A percentile compares a stretch with the other conserved stretches of the same genome.
Evolutionary conservation across 2,113 vertebrate species (phyloP).

Genomic region (Mus musculus): DNA sequence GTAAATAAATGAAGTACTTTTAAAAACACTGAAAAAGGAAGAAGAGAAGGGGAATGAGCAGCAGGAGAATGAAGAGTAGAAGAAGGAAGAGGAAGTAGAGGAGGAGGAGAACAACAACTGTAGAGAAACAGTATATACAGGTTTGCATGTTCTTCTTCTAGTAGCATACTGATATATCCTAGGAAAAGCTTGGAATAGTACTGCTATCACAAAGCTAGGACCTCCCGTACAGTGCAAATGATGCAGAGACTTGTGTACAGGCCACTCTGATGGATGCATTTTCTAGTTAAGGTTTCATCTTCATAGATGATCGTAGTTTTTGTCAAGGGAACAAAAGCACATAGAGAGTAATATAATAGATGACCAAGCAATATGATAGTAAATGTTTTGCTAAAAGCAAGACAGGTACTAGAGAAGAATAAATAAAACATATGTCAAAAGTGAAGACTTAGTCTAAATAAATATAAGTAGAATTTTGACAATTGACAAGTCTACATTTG

Average conservation of each 20-base stretch:
- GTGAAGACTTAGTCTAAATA: not conserved
- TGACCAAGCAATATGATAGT: not conserved
- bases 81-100: too few relatives aligned
- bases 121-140: not conserved
- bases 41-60: too few relatives aligned
- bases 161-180: not conserved
- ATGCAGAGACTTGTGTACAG: not conserved
- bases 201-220: not conserved
- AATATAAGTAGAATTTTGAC: not conserved
- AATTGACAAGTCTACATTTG: not conserved
- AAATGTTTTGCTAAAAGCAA: not conserved
- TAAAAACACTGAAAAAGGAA: too few relatives aligned
- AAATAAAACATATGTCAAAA: not conserved
- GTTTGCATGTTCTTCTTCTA: not conserved
- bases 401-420: not conserved
- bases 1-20: too few relatives aligned
- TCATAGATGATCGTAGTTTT: not conserved
- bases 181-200: fast-evolving
- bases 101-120: too few relatives aligned
- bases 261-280: not conserved
- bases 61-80: too few relatives aligned
- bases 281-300: not conserved
- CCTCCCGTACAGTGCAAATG: not conserved
- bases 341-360: not conserved
- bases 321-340: not conserved